Conservation (phyloP, 2,888 invertebrate genomes). For the Drosophila rubida region DNA sequence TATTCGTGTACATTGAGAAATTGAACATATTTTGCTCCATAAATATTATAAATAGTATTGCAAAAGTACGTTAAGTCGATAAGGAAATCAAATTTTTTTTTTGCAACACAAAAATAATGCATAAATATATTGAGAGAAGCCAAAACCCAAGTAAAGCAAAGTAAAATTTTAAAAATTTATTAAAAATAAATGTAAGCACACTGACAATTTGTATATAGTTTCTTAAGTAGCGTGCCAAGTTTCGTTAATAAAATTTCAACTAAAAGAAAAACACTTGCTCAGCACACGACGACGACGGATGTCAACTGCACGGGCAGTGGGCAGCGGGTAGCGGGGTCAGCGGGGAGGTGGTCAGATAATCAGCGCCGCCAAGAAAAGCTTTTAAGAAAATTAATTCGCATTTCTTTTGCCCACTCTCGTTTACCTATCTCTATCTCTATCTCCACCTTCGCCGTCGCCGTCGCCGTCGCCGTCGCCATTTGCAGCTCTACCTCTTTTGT, state of each 20-base stretch:
- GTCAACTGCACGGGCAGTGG: conserved; percentile 3
- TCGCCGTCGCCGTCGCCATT: neutral
- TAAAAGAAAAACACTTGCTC: conserved; percentile 33
- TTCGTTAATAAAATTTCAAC: conserved; percentile 75
- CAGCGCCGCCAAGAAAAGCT: conserved; percentile 77
- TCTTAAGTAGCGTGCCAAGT: conserved; percentile 70
- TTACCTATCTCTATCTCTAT: too few relatives aligned
- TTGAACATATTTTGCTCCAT: conserved; percentile 48
- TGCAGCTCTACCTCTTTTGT: neutral
- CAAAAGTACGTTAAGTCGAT: conserved; percentile 36
- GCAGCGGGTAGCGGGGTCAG: too few relatives aligned
- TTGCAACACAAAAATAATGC: neutral
- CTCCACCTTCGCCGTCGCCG: neutral
- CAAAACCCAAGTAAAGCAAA: neutral
- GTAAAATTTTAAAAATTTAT: conserved; percentile 65
- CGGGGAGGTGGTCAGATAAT: conserved; percentile 64
- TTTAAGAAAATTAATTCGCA: conserved; percentile 78
- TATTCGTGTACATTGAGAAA: conserved; percentile 46
- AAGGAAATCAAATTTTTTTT: conserved; percentile 52
- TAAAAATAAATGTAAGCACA: conserved; percentile 70
- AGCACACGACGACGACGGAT: neutral
- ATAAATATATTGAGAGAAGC: conserved; percentile 3
- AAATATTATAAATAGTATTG: conserved; percentile 44
- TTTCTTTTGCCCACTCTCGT: conserved; percentile 53
- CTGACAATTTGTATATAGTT: conserved; percentile 55